Evolutionary conservation across 2,888 invertebrate species (phyloP).

Genomic region (Spilarctia lutea): DNA sequence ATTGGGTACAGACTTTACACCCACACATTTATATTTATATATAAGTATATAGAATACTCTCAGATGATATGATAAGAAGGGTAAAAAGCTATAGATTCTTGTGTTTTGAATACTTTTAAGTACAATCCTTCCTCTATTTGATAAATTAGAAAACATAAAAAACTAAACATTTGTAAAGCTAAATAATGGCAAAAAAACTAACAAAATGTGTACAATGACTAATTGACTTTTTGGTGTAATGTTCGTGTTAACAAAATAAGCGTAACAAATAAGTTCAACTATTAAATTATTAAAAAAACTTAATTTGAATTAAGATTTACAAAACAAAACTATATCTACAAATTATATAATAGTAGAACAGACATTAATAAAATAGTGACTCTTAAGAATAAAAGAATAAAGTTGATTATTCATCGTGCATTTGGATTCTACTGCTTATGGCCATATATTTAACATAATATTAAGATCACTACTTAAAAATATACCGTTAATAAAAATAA

Average conservation of each 20-base stretch:
- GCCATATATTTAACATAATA: neutral
- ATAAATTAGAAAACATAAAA: neutral
- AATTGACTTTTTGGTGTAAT: conserved; percentile 49
- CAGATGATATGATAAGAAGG: neutral
- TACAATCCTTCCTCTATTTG: neutral
- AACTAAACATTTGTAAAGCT: neutral
- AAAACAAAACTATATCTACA: neutral
- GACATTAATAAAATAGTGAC: neutral
- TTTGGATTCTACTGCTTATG: neutral
- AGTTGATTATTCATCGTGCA: neutral
- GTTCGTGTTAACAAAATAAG: conserved; percentile 29
- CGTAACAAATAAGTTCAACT: conserved; percentile 18
- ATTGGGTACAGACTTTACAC: neutral
- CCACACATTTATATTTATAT: neutral
- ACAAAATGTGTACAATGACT: conserved; percentile 32
- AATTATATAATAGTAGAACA: neutral
- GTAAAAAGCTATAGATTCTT: neutral
- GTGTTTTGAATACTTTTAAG: neutral
- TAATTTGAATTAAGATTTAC: neutral
- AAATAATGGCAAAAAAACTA: conserved; percentile 9
- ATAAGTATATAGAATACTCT: neutral
- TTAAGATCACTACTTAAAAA: neutral
- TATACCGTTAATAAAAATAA: neutral
- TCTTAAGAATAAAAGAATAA: neutral
- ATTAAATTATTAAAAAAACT: neutral